Evolutionary conservation across 1,140 invertebrate species (phyloP).

Genomic region (Zaprionus ornatus): DNA sequence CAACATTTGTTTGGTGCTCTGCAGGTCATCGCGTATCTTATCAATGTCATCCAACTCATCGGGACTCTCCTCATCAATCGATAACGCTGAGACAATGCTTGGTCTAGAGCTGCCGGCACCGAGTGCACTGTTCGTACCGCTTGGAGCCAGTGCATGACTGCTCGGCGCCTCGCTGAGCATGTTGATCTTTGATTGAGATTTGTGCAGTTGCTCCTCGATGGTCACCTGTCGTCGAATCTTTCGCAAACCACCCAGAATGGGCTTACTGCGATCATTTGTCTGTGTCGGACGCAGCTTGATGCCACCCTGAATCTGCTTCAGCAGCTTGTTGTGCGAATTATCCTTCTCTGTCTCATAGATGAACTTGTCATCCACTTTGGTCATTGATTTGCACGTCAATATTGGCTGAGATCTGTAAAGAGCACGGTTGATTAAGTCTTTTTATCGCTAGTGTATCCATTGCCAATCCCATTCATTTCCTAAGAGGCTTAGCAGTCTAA

Average conservation of each 20-base stretch:
- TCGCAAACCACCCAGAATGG: constrained; percentile 91
- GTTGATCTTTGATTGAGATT: constrained; percentile 88
- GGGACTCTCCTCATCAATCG: constrained; percentile 86
- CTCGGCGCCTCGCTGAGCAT: constrained; percentile 75
- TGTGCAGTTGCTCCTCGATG: constrained; percentile 93
- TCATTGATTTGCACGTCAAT: constrained; percentile 86
- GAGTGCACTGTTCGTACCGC: constrained; percentile 34
- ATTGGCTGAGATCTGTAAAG: constrained; percentile 86
- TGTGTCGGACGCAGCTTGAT: constrained; percentile 90
- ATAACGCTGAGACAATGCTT: constrained; percentile 70
- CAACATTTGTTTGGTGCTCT: constrained; percentile 95
- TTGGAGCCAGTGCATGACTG: constrained; percentile 83
- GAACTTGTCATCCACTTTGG: constrained; percentile 90
- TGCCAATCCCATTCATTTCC: no score
- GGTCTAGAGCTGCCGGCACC: constrained; percentile 85
- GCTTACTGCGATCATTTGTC: constrained; percentile 94
- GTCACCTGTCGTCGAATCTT: constrained; percentile 95
- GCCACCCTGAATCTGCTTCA: constrained; percentile 93
- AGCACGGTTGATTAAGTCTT: neutral
- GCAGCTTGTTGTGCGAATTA: constrained; percentile 91
- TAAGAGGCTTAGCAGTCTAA: no score
- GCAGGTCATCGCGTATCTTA: constrained; percentile 94
- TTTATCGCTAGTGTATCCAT: neutral
- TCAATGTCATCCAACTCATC: constrained; percentile 95
- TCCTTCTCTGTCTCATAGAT: constrained; percentile 94